phyloP scores from a whole-genome alignment of 2,797 vertebrate species.

The Chanos chanos region DNA sequence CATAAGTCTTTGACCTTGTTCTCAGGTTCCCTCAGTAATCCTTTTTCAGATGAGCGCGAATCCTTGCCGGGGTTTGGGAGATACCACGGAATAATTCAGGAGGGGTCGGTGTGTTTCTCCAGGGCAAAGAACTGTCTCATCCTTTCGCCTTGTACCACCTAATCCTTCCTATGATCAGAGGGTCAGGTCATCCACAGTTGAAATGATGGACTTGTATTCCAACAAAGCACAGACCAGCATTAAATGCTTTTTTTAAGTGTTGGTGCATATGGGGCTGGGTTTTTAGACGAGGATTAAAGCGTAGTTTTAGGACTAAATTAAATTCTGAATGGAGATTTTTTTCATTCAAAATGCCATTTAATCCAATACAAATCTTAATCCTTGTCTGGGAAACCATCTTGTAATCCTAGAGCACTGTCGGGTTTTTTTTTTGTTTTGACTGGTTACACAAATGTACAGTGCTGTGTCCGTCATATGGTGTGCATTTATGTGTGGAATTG shows the following conservation, averaged over 20 bases:
- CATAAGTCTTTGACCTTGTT: constrained; percentile 77
- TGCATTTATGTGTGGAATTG: too few species aligned
- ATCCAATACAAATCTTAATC: too few species aligned
- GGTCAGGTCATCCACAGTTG: constrained; percentile 20
- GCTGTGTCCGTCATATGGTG: too few species aligned
- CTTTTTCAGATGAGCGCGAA: constrained; percentile 57
- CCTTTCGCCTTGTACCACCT: constrained; percentile 26
- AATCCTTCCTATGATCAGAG: constrained; percentile 49
- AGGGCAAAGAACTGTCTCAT: constrained; percentile 38
- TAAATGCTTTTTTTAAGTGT: constrained; percentile 7
- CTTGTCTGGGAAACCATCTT: background rate
- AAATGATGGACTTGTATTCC: constrained; percentile 14
- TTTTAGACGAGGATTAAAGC: too few species aligned
- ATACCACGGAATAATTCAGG: constrained; percentile 50
- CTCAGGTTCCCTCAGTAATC: constrained; percentile 72
- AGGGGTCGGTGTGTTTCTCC: constrained; percentile 46
- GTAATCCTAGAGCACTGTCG: background rate
- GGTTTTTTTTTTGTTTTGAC: background rate
- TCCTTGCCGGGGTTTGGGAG: constrained; percentile 40
- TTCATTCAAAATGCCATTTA: too few species aligned
- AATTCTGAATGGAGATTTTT: too few species aligned
- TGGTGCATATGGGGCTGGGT: too few species aligned
- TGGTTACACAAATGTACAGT: too few species aligned
- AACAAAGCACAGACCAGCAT: too few species aligned
- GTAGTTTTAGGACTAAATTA: too few species aligned